Evolutionary conservation across 2,888 invertebrate genomes (phyloP).

Genomic region (Cordilura impudica): DNA sequence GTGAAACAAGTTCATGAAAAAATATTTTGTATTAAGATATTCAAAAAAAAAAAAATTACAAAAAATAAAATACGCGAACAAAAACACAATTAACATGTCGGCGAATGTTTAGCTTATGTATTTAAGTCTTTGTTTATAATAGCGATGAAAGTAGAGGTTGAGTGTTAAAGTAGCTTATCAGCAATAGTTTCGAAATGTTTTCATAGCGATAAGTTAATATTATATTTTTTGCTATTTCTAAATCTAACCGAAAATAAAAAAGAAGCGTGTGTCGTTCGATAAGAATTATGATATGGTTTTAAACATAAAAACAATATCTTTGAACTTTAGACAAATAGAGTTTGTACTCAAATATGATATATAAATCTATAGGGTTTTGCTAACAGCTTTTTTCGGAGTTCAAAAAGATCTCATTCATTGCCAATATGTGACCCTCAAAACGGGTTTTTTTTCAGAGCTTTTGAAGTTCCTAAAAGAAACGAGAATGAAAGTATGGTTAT

Average conservation of each 20-base stretch:
- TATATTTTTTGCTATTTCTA: background rate
- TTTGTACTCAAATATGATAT: too few relatives aligned
- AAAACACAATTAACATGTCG: background rate
- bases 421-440: too few relatives aligned
- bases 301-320: too few relatives aligned
- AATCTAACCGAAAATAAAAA: background rate
- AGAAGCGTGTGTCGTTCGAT: slow-evolving; percentile 2
- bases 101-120: background rate
- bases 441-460: too few relatives aligned
- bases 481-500: too few relatives aligned
- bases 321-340: too few relatives aligned
- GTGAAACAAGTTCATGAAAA: slow-evolving; percentile 29
- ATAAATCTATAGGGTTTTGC: too few relatives aligned
- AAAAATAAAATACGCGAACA: background rate
- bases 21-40: slow-evolving; percentile 1
- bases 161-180: background rate
- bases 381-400: too few relatives aligned
- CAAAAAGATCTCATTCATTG: too few relatives aligned
- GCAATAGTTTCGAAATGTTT: background rate
- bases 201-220: background rate
- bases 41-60: background rate
- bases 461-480: too few relatives aligned
- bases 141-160: background rate
- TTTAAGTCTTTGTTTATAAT: slow-evolving; percentile 2
- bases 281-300: too few relatives aligned